Evolutionary conservation across 1,140 invertebrate genomes (phyloP).

Genomic region (Caenorhabditis brenneri): DNA sequence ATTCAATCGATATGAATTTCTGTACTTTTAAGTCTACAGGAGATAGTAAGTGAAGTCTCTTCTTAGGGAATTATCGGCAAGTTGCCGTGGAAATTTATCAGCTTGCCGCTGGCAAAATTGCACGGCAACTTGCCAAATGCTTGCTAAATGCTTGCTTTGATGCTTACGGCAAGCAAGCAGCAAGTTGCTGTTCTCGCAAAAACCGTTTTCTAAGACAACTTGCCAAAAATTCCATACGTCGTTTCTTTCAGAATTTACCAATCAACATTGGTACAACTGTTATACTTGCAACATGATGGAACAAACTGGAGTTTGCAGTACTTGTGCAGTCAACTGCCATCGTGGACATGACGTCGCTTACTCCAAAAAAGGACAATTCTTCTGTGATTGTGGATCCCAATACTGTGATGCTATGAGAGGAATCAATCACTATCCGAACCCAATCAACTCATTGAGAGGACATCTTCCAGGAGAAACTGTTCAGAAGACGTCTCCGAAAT

Average conservation of each 20-base stretch:
- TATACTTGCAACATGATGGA: constrained; percentile 98
- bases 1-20: neutral
- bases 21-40: constrained; percentile 1
- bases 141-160: too few species aligned
- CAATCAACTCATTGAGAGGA: constrained; percentile 21
- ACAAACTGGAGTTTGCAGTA: constrained; percentile 92
- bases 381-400: constrained; percentile 92
- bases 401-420: constrained; percentile 79
- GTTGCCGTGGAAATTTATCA: too few species aligned
- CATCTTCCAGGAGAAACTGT: neutral
- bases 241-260: constrained; percentile 84
- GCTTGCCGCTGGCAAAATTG: too few species aligned
- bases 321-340: constrained; percentile 95
- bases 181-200: too few species aligned
- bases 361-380: constrained; percentile 97
- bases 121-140: too few species aligned
- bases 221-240: too few species aligned
- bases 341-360: constrained; percentile 94
- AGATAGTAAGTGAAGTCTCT: neutral
- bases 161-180: too few species aligned
- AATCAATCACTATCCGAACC: constrained; percentile 74
- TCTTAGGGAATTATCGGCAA: too few species aligned
- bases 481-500: neutral
- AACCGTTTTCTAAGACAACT: neutral
- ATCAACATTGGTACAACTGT: constrained; percentile 92